phyloP scores from a whole-genome alignment of 2,113 vertebrate genomes.

The Xiphophorus couchianus region DNA sequence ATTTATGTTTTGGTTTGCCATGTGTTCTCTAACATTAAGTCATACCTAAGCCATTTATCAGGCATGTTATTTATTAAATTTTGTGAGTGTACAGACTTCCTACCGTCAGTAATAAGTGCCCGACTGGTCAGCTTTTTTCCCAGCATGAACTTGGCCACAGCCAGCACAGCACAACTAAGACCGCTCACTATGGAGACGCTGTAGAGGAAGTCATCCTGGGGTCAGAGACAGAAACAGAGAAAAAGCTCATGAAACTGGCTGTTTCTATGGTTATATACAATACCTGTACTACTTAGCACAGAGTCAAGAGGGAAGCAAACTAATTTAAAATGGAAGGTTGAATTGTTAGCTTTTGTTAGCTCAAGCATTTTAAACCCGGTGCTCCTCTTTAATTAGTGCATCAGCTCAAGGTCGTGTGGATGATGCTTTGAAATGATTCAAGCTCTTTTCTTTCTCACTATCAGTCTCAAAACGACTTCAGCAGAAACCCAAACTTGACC shows the following conservation, averaged over 20 bases:
- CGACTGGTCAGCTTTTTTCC: slow-evolving; percentile 95
- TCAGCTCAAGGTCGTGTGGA: slow-evolving; percentile 43
- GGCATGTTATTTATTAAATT: not conserved
- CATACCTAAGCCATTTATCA: not conserved
- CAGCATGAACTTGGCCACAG: slow-evolving; percentile 94
- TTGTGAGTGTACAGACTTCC: slow-evolving; percentile 12
- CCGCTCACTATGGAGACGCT: slow-evolving; percentile 96
- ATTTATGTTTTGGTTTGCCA: no score
- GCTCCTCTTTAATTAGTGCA: slow-evolving; percentile 8
- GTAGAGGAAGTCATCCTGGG: slow-evolving; percentile 94
- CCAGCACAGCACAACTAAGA: slow-evolving; percentile 88
- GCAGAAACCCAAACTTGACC: slow-evolving; percentile 47
- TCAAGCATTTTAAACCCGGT: slow-evolving; percentile 39
- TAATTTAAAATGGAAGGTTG: not conserved
- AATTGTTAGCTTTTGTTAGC: slow-evolving; percentile 27
- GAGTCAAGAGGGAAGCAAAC: not conserved
- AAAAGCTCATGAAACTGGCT: not conserved
- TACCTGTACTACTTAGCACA: not conserved
- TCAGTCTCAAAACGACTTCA: slow-evolving; percentile 37
- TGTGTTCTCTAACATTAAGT: not conserved
- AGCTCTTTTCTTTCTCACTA: slow-evolving; percentile 20
- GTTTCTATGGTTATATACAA: not conserved
- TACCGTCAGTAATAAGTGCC: slow-evolving; percentile 96
- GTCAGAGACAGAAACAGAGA: slow-evolving; percentile 10
- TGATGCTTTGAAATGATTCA: slow-evolving; percentile 22